These are phyloP conservation scores for Ciconia boyciana DNA, from an alignment of 2,113 vertebrate species.

Conservation along the genomic window DNA sequence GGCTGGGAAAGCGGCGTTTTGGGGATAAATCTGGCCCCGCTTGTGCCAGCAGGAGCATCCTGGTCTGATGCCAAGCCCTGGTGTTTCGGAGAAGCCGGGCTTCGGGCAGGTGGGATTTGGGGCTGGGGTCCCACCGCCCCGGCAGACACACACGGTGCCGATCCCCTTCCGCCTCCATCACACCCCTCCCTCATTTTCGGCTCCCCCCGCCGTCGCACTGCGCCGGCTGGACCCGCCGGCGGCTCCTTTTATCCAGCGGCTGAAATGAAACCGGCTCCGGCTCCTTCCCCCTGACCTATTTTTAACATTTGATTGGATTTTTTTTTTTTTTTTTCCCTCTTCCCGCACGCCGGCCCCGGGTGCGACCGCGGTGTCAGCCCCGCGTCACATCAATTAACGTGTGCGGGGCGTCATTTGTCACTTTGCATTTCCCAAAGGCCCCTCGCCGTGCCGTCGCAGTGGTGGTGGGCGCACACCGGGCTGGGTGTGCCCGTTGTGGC, in stretches of 20 bases:
- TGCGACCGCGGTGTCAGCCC: constrained; percentile 49
- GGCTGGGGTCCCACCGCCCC: background rate
- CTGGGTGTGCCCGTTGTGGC: background rate
- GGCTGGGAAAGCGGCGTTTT: fast-evolving
- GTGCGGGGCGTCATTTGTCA: constrained; percentile 53
- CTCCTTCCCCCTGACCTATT: constrained; percentile 63
- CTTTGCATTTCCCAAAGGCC: constrained; percentile 40
- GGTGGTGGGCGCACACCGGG: background rate
- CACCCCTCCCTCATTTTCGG: background rate
- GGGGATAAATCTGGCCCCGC: fast-evolving
- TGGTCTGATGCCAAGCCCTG: fast-evolving
- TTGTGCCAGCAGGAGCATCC: fast-evolving
- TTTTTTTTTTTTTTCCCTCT: background rate
- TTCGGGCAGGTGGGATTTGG: background rate
- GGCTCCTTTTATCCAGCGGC: background rate
- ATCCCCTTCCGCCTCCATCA: background rate
- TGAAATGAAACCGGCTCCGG: constrained; percentile 29
- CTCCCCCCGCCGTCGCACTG: background rate
- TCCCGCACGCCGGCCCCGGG: background rate
- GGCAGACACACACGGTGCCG: fast-evolving
- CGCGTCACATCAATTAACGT: constrained; percentile 60
- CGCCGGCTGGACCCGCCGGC: background rate
- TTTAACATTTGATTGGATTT: constrained; percentile 49
- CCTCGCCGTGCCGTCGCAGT: background rate
- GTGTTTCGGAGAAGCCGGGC: fast-evolving